phyloP scores from a whole-genome alignment of 2,888 invertebrate genomes.

The Leucophenga montana region DNA sequence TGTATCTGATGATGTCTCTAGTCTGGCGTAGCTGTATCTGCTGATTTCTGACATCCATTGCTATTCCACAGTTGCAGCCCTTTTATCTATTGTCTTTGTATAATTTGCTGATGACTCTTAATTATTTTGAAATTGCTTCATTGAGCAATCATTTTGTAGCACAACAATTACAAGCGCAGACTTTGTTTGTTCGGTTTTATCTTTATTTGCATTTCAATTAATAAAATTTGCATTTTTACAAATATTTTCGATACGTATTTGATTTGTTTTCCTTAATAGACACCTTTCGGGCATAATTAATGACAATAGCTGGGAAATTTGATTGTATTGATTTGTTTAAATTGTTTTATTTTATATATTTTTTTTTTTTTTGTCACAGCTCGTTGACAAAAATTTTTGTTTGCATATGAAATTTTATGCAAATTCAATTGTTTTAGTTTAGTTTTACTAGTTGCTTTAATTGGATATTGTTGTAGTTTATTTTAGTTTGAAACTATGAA shows the following conservation, averaged over 20 bases:
- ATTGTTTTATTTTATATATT: too few relatives aligned
- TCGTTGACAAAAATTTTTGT: too few relatives aligned
- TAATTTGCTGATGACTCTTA: slow-evolving; percentile 4
- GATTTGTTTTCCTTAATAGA: neutral
- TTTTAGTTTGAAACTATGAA: too few relatives aligned
- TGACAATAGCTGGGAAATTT: neutral
- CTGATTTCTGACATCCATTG: too few relatives aligned
- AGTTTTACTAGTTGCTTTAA: too few relatives aligned
- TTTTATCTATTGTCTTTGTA: neutral
- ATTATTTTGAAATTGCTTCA: slow-evolving; percentile 15
- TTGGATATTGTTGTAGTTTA: too few relatives aligned
- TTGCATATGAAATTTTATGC: slow-evolving; percentile 2
- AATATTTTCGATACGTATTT: neutral
- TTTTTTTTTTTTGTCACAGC: neutral
- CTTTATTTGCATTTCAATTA: neutral
- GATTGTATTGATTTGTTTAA: neutral
- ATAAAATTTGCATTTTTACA: slow-evolving; percentile 4
- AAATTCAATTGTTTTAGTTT: neutral
- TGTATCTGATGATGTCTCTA: neutral
- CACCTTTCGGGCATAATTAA: neutral
- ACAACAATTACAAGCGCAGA: neutral
- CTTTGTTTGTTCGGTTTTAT: neutral
- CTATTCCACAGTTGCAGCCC: too few relatives aligned
- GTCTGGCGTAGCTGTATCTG: too few relatives aligned
- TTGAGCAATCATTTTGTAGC: slow-evolving; percentile 5